Base-by-base conservation (phyloP, 2,797 vertebrate genomes). In the Intellagama lesueurii region DNA sequence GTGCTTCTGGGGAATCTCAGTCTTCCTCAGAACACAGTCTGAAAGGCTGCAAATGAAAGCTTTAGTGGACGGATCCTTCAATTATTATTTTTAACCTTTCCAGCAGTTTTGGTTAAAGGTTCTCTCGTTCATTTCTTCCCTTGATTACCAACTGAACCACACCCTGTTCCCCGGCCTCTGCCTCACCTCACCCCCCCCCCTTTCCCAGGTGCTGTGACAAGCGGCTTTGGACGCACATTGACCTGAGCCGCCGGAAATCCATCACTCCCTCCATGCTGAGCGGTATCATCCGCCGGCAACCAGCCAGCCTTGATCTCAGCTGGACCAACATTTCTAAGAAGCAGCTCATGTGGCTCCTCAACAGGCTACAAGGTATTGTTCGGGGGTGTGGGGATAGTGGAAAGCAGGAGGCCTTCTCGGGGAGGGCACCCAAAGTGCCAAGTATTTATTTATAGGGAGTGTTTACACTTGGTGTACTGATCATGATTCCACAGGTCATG, bases 241-340 rank as follows among this genome's bases (percentile, higher is more conserved):
- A 99, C 94, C 95, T 99, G 95, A 98, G 98, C 95, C 93, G 98
- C 19, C 97, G 98, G 92, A 98, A 98, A 94, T 98, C 98, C 75
- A 98, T 99, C 95, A 99, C 98, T 66, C 98, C 98, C 7, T 98
- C 98, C 5, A 98, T 99, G 98, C 97, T 99, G 87, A 99, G 98
- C 30, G 98, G 98, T 3, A 98, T 99, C 89, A 98, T 99, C 95
- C 98, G 98, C 28, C 96, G 98, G 0, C 98, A 98, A 90, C 98
- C 98, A 0, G 96, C 98, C 60, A 97, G 97, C 83, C 97, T 99
- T 32, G 98, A 99, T 96, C 97, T 99, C 91, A 98, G 98, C 32
- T 98, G 97, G 90, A 98, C 98, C 97, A 98, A 98, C 97, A 98
- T 99, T 97, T 99, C 98, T 95, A 98, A 98, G 96, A 99, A 99